Evolutionary conservation across 2,888 invertebrate species (phyloP), one percentile per base, ranked within the genome.

Genomic region (Merodon equestris): DNA sequence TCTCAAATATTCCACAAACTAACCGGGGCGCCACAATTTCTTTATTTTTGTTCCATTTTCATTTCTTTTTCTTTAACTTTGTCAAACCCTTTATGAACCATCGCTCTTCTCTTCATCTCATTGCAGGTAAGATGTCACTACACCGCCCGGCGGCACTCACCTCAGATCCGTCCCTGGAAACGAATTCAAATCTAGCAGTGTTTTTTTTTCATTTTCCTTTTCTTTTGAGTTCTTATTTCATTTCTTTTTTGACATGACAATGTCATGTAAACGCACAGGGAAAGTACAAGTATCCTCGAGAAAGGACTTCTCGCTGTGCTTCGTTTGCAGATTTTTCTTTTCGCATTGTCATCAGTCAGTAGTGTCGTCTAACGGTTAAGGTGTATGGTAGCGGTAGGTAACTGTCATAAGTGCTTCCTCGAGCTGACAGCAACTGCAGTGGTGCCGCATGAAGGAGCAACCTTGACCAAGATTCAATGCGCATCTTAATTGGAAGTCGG

Each of bases 401-500:
- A n/a, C n/a, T n/a, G n/a, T n/a, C 5, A n/a, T 40, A 40, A 40
- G 40, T 40, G 10, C n/a, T 40, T 40, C 10, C 40, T 38, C 51
- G 40, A 51, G 14, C 36, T 48, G 17, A 7, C 40, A 40, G 40
- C 12, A 4, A 15, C 48, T 64, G 58, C 51, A 44, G 34, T 17
- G 18, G 13, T 14, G 15, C 10, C 51, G 36, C 53, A 48, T 18
- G 27, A 9, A 40, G 19, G 27, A 14, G n/a, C 13, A 48, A 54
- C 77, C 77, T 79, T 79, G 77, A 68, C 77, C 77, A 79, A 79
- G 63, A 79, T 79, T 64, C 77, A 73, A 79, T 79, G 68, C 38
- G 47, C 57, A 63, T 73, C 58, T 73, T 73, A 73, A 68, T 73
- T 68, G 68, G 77, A 63, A 64, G 57, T 57, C 47, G 57, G 42